phyloP scores from a whole-genome alignment of 2,113 vertebrate species.

The Actenoides hombroni region DNA sequence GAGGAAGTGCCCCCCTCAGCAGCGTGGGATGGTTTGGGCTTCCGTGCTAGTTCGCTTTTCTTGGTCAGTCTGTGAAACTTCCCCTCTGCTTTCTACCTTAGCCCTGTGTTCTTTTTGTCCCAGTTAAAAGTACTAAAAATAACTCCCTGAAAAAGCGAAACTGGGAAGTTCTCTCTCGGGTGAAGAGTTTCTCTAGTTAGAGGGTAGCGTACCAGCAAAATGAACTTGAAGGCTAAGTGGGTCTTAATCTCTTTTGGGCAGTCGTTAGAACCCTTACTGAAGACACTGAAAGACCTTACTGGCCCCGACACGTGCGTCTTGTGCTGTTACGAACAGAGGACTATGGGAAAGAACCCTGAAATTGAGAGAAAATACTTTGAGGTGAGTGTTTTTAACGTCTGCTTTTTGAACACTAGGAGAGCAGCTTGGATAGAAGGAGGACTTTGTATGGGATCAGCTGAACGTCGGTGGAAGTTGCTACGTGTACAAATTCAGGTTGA shows the following conservation, averaged over 20 bases:
- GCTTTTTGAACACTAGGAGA: background rate
- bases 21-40: background rate
- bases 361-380: conserved; percentile 91
- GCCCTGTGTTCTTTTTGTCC: conserved; percentile 10
- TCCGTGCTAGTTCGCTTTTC: background rate
- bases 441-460: background rate
- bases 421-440: background rate
- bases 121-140: conserved; percentile 20
- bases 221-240: background rate
- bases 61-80: background rate
- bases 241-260: conserved; percentile 55
- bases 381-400: conserved; percentile 60
- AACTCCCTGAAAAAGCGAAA: background rate
- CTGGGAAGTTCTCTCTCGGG: background rate
- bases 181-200: background rate
- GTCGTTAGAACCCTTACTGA: conserved; percentile 89
- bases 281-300: conserved; percentile 86
- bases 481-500: too few species aligned
- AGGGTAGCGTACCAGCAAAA: background rate
- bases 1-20: background rate
- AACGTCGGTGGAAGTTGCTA: background rate
- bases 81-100: background rate
- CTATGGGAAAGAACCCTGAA: conserved; percentile 90
- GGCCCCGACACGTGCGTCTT: conserved; percentile 87
- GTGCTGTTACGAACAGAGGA: conserved; percentile 96